These are phyloP conservation scores for Habrosyne pyritoides DNA, from an alignment of 2,888 invertebrate genomes.

Conservation along the genomic window DNA sequence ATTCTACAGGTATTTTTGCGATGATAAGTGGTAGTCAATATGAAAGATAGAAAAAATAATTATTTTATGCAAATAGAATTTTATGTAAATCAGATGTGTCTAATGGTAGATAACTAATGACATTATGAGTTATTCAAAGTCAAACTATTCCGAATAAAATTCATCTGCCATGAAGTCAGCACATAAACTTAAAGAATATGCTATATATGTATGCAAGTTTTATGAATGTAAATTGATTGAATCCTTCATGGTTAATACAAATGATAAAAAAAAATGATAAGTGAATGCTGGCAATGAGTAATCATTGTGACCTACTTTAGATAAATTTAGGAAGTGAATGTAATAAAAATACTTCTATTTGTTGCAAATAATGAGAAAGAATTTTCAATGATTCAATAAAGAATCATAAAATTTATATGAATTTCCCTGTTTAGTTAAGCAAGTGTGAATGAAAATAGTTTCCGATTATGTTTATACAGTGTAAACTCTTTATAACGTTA, in stretches of 20 bases:
- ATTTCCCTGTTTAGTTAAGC: background rate
- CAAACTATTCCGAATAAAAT: background rate
- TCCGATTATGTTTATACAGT: background rate
- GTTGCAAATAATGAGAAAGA: conserved; percentile 11
- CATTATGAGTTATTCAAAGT: background rate
- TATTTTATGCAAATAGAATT: background rate
- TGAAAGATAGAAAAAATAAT: background rate
- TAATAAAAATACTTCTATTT: conserved; percentile 9
- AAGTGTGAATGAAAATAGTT: background rate
- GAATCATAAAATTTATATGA: background rate
- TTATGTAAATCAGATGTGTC: background rate
- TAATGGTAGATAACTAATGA: background rate
- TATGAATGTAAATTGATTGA: background rate
- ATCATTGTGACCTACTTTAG: conserved; percentile 37
- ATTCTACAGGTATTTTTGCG: too few relatives aligned
- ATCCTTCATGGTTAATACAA: background rate
- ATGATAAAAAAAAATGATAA: conserved; percentile 25
- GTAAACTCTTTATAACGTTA: too few relatives aligned
- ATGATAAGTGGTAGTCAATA: background rate
- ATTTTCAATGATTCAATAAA: too few relatives aligned
- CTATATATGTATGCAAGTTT: background rate
- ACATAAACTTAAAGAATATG: background rate
- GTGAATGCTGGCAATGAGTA: conserved; percentile 28
- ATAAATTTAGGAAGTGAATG: conserved; percentile 14
- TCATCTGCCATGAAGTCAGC: background rate